phyloP scores from a whole-genome alignment of 2,113 vertebrate species.

The Typhlomys cinereus region DNA sequence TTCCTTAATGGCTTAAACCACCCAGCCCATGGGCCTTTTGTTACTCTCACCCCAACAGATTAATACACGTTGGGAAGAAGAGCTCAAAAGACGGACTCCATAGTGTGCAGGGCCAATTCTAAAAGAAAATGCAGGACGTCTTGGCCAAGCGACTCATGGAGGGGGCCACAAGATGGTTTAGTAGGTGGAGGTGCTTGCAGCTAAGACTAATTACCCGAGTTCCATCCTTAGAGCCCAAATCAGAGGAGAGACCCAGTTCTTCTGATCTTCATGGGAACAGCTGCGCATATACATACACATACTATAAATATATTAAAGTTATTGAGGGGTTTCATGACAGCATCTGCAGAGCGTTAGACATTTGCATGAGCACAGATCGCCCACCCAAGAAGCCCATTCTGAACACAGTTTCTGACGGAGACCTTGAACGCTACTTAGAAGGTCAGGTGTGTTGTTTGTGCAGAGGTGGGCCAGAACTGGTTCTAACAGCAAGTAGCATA shows the following conservation, averaged over 20 bases:
- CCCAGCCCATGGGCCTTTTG: not conserved
- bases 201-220: too few relatives aligned
- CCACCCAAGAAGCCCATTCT: not conserved
- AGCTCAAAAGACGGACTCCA: not conserved
- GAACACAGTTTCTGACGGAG: not conserved
- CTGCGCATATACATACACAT: too few relatives aligned
- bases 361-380: not conserved
- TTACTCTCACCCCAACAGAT: not conserved
- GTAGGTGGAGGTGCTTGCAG: too few relatives aligned
- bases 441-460: not conserved
- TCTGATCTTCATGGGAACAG: too few relatives aligned
- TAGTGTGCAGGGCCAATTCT: not conserved
- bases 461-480: not conserved
- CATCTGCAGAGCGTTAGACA: not conserved
- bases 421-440: not conserved
- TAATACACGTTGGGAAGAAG: not conserved
- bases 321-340: not conserved
- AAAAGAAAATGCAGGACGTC: not conserved
- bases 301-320: too few relatives aligned
- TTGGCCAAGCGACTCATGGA: too few relatives aligned
- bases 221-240: too few relatives aligned
- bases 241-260: too few relatives aligned
- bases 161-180: too few relatives aligned
- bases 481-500: not conserved
- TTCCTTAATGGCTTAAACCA: not conserved